phyloP scores from a whole-genome alignment of 2,797 vertebrate species.

The Poliocrania exsul region DNA sequence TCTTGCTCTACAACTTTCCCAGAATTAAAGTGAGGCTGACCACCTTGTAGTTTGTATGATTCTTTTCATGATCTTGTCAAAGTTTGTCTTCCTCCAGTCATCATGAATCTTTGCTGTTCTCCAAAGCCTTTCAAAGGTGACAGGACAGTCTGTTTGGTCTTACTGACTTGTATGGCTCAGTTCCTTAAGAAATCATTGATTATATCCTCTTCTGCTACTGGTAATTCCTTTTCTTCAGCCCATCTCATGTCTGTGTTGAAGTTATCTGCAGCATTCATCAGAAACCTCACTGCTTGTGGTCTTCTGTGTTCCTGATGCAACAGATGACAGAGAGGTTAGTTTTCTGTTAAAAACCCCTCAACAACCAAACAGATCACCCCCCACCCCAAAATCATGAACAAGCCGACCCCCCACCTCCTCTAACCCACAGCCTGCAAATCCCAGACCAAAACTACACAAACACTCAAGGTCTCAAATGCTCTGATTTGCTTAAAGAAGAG shows the following conservation, averaged over 20 bases:
- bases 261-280: not conserved
- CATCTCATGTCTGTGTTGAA: not conserved
- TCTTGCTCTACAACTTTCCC: not conserved
- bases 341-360: not conserved
- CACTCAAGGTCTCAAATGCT: not conserved
- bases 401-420: not conserved
- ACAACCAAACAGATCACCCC: not conserved
- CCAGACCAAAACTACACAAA: not conserved
- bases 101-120: not conserved
- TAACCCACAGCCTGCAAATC: not conserved
- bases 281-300: not conserved
- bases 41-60: not conserved
- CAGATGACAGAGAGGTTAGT: not conserved
- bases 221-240: not conserved
- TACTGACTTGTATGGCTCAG: not conserved
- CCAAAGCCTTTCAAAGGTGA: not conserved
- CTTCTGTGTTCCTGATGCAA: not conserved
- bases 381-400: not conserved
- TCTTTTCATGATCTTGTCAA: not conserved
- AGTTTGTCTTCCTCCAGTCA: not conserved
- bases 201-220: not conserved
- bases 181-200: not conserved
- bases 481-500: not conserved
- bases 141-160: not conserved
- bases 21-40: not conserved